phyloP scores from a whole-genome alignment of 2,888 invertebrate genomes.

The Drosophila conformis region DNA sequence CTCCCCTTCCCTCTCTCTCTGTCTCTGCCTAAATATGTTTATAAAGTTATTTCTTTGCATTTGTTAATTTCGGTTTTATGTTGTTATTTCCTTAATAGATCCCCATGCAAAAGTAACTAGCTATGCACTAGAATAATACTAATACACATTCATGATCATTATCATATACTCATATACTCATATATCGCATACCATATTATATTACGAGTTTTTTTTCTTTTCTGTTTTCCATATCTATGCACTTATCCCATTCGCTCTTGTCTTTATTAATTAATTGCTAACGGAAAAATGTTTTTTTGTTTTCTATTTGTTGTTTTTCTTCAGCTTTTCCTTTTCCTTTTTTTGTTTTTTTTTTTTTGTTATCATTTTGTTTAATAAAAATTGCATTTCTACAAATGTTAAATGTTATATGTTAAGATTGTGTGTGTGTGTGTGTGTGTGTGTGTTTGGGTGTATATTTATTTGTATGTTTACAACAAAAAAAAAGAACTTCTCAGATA shows the following conservation, averaged over 20 bases:
- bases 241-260: slow-evolving; percentile 24
- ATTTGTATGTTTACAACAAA: slow-evolving; percentile 49
- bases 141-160: slow-evolving; percentile 44
- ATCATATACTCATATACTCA: slow-evolving; percentile 11
- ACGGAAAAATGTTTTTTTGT: slow-evolving; percentile 35
- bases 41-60: slow-evolving; percentile 15
- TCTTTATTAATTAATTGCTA: slow-evolving; percentile 48
- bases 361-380: slow-evolving; percentile 54
- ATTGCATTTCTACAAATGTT: slow-evolving; percentile 61
- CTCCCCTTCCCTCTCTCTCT: not conserved
- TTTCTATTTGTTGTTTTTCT: not conserved
- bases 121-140: slow-evolving; percentile 55
- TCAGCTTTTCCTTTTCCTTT: not conserved
- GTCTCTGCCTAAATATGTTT: slow-evolving; percentile 9
- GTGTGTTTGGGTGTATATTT: slow-evolving; percentile 22
- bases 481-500: slow-evolving; percentile 55
- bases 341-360: slow-evolving; percentile 12
- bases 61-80: slow-evolving; percentile 21
- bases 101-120: slow-evolving; percentile 47
- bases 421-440: slow-evolving; percentile 14
- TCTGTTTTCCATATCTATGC: slow-evolving; percentile 27
- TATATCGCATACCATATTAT: slow-evolving; percentile 20
- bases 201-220: slow-evolving; percentile 16
- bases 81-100: slow-evolving; percentile 33
- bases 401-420: slow-evolving; percentile 52